phyloP scores from a whole-genome alignment of 2,888 invertebrate species.

The Boloria selene region DNA sequence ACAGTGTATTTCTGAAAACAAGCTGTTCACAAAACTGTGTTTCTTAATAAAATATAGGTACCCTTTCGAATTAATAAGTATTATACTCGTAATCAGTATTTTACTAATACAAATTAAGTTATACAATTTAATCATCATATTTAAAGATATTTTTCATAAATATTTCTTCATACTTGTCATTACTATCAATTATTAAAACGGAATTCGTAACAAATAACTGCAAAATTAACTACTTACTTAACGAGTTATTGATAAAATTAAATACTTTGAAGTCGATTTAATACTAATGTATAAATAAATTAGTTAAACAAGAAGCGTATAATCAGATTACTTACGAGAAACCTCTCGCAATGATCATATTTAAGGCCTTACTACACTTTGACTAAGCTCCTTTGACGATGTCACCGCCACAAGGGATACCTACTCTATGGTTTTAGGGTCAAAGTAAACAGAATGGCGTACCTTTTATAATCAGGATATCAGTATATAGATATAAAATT shows the following conservation, averaged over 20 bases:
- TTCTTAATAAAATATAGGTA: no score
- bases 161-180: no score
- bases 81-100: no score
- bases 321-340: slow-evolving; percentile 50
- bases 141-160: no score
- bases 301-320: slow-evolving; percentile 36
- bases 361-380: slow-evolving; percentile 59
- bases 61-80: no score
- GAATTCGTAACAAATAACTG: background rate
- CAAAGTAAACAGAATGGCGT: slow-evolving; percentile 52
- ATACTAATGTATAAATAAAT: slow-evolving; percentile 37
- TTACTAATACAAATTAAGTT: no score
- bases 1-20: no score
- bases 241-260: slow-evolving; percentile 10
- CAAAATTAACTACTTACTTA: background rate
- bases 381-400: slow-evolving; percentile 58
- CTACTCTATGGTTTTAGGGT: slow-evolving; percentile 45
- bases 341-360: slow-evolving; percentile 55
- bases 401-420: slow-evolving; percentile 54
- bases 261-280: slow-evolving; percentile 2
- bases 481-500: slow-evolving; percentile 31
- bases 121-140: no score
- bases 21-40: no score
- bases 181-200: no score
- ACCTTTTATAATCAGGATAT: slow-evolving; percentile 28